Evolutionary conservation across 2,113 vertebrate genomes (phyloP).

Genomic region (Dolichotis patagonum): DNA sequence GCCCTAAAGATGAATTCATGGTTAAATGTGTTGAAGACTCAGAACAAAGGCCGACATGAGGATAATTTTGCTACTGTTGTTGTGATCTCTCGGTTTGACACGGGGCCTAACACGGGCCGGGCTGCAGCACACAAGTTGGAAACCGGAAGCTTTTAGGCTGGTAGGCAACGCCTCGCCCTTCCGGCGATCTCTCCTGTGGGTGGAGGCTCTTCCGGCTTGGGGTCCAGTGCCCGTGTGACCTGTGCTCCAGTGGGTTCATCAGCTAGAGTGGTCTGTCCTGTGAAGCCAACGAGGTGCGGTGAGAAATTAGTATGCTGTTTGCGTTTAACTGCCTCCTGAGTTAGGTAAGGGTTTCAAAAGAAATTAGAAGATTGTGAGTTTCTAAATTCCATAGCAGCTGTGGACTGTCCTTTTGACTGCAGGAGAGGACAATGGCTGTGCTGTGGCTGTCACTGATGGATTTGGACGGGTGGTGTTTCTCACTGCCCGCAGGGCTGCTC

Average conservation of each 20-base stretch:
- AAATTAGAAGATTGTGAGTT: background rate
- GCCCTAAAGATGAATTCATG: fast-evolving
- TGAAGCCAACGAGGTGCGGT: background rate
- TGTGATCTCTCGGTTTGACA: background rate
- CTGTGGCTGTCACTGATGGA: fast-evolving
- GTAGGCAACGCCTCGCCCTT: background rate
- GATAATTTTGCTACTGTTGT: fast-evolving
- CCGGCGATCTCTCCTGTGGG: fast-evolving
- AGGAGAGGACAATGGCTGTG: fast-evolving
- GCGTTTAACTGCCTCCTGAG: fast-evolving
- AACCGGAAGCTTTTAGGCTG: fast-evolving
- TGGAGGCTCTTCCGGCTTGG: fast-evolving
- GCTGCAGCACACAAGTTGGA: fast-evolving
- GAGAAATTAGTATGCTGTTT: fast-evolving
- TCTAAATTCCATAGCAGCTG: background rate
- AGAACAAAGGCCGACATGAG: fast-evolving
- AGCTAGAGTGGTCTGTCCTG: fast-evolving
- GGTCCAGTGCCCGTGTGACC: no score
- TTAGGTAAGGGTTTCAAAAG: fast-evolving
- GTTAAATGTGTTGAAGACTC: fast-evolving
- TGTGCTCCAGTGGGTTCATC: fast-evolving
- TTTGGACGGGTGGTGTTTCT: background rate
- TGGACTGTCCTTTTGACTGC: fast-evolving
- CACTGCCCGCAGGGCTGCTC: fast-evolving
- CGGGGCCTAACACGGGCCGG: fast-evolving